Percentiles rank a stretch among this genome's conserved stretches.
These are phyloP conservation scores for Drosophila seguyi DNA, from an alignment of 1,140 invertebrate genomes.

Conservation along the genomic window DNA sequence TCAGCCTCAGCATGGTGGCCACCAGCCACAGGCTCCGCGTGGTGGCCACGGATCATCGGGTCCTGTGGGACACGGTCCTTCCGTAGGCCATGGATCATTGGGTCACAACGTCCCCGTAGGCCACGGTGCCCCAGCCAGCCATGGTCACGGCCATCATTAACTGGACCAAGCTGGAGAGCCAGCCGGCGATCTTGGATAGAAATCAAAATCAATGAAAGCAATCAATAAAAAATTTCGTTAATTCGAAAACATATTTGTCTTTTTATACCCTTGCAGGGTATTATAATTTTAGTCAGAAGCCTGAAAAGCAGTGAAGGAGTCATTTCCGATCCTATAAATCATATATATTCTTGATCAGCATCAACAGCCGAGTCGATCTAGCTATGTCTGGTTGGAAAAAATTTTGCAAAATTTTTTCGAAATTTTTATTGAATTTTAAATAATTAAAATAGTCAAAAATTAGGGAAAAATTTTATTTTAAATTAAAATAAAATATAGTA, in stretches of 20 bases:
- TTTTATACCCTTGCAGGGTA: too few relatives aligned
- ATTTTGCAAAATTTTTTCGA: too few relatives aligned
- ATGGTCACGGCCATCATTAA: background rate
- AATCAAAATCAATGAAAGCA: constrained; percentile 10
- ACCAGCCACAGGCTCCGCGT: background rate
- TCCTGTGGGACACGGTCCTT: background rate
- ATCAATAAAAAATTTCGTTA: constrained; percentile 27
- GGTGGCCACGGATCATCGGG: background rate
- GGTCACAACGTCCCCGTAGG: background rate
- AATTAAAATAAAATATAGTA: too few relatives aligned
- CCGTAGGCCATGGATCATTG: background rate
- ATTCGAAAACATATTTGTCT: background rate
- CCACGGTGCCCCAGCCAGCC: background rate
- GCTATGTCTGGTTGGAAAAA: too few relatives aligned
- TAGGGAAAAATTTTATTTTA: too few relatives aligned
- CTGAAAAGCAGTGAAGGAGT: too few relatives aligned
- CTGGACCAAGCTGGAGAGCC: background rate
- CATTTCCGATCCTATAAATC: too few relatives aligned
- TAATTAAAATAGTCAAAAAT: too few relatives aligned
- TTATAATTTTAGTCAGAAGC: too few relatives aligned
- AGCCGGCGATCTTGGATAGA: background rate
- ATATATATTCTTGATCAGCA: too few relatives aligned
- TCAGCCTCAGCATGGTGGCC: background rate
- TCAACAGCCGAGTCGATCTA: too few relatives aligned
- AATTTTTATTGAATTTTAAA: too few relatives aligned